Evolutionary conservation across 1,140 invertebrate species (phyloP).

Genomic region (Habropoda laboriosa): DNA sequence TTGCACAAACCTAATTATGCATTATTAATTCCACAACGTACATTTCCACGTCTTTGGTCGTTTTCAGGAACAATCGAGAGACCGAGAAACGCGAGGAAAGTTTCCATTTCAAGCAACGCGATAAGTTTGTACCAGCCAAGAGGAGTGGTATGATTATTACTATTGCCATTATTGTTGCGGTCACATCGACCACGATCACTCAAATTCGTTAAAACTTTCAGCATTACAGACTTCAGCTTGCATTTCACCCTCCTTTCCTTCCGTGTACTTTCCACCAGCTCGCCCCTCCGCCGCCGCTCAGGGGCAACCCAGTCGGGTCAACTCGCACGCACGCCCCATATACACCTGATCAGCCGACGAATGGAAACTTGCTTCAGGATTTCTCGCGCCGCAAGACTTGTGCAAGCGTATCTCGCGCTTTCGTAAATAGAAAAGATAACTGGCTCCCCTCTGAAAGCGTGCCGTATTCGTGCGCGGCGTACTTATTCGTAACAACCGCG

Average conservation of each 20-base stretch:
- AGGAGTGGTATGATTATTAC: conserved; percentile 71
- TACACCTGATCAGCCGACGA: conserved; percentile 31
- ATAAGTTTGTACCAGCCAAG: conserved; percentile 74
- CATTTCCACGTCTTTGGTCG: neutral
- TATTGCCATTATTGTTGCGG: conserved; percentile 79
- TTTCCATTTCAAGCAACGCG: conserved; percentile 60
- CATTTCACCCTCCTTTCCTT: conserved; percentile 71
- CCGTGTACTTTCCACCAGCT: conserved; percentile 68
- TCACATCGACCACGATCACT: conserved; percentile 80
- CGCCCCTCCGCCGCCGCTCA: conserved; percentile 39
- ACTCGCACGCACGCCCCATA: conserved; percentile 27
- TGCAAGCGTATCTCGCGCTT: conserved; percentile 6
- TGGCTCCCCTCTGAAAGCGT: neutral
- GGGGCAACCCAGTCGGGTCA: neutral
- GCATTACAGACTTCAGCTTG: conserved; percentile 77
- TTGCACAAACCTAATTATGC: no score
- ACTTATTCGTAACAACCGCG: conserved; percentile 3
- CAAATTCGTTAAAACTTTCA: conserved; percentile 82
- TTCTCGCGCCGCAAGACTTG: neutral
- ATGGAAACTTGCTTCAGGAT: conserved; percentile 46
- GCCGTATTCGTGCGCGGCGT: conserved; percentile 1
- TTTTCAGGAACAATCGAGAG: conserved; percentile 9
- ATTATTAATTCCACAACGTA: neutral
- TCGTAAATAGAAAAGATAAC: conserved; percentile 29
- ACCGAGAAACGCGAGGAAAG: neutral